Percentiles rank a stretch among this genome's conserved stretches.
Conservation (phyloP, 2,113 vertebrate genomes). For the Albula goreensis region DNA sequence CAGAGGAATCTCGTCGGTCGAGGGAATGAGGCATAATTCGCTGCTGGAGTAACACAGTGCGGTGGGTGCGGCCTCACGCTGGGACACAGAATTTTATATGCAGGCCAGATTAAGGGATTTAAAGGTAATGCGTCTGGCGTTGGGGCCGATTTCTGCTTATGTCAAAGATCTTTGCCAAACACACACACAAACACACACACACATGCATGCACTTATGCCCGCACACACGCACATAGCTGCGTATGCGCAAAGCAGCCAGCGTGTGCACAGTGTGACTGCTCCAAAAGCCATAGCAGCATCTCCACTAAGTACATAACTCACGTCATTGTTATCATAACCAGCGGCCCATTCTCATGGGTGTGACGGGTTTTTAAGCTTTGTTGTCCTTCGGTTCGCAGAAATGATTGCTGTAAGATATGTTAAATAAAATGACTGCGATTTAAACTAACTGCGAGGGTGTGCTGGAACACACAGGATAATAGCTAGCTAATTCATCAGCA, state of each 20-base stretch:
- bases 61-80: constrained; percentile 32
- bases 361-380: neutral
- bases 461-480: neutral
- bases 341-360: neutral
- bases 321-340: neutral
- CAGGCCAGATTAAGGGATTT: constrained; percentile 66
- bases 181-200: constrained; percentile 32
- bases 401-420: neutral
- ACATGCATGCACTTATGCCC: neutral
- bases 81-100: constrained; percentile 54
- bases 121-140: constrained; percentile 55
- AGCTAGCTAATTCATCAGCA: neutral
- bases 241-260: neutral
- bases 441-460: neutral
- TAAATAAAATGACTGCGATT: neutral
- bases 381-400: neutral
- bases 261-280: too few species aligned
- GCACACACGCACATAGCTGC: neutral
- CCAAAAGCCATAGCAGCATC: neutral
- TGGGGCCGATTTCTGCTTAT: constrained; percentile 40
- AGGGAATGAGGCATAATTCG: neutral
- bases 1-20: constrained; percentile 3
- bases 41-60: constrained; percentile 31
- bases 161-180: constrained; percentile 28
- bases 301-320: neutral